Evolutionary conservation across 2,888 invertebrate species (phyloP), one percentile per base, ranked within the genome.

Genomic region (Eupithecia centaureata): DNA sequence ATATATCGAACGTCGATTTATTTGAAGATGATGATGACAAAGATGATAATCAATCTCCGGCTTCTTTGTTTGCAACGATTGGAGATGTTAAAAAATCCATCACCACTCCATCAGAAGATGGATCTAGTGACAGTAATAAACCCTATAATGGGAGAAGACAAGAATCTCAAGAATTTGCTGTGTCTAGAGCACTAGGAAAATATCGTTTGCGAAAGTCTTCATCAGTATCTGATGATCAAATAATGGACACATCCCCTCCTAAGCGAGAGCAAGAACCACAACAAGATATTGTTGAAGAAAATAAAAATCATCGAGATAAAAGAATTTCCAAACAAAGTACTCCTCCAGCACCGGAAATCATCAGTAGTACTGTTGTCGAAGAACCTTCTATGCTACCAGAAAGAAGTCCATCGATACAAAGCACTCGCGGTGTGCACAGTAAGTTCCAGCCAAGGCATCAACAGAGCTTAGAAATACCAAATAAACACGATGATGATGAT

Each of bases 91-190:
- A 96, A 88, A 94, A 95, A 75, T 94, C 94, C 56, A 92, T 94
- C 32, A 72, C 62, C 0, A 92, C 91, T 30, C 91, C 94, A 33
- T 94, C 95, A 27, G 95, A 95, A 74, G 95, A 95, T 81, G 86
- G 86, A 27, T 91, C 94, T 25, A 94, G 90, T 74, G 94, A 95
- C 72, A 94, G 90, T 59, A 92, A 88, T 71, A 92, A 92, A 75
- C 90, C 93, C 1, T 94, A 94, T 66, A 94, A 95, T 70, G 95
- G 95, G 25, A 95, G 96, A 22, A 96, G 96, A n/a, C 96, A 97
- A 94, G 97, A 97, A 18, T 96, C 96, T 12, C 96, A 97, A 94
- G 97, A 97, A 83, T 97, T 97, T 86, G 97, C 97, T 0, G 97
- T 97, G 0, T 97, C 97, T 0, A 90, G 97, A 80, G 97, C 97